These are phyloP conservation scores for Strongylocentrotus purpuratus DNA, from an alignment of 35 echinoderm and acorn worm species.

Conservation along the genomic window DNA sequence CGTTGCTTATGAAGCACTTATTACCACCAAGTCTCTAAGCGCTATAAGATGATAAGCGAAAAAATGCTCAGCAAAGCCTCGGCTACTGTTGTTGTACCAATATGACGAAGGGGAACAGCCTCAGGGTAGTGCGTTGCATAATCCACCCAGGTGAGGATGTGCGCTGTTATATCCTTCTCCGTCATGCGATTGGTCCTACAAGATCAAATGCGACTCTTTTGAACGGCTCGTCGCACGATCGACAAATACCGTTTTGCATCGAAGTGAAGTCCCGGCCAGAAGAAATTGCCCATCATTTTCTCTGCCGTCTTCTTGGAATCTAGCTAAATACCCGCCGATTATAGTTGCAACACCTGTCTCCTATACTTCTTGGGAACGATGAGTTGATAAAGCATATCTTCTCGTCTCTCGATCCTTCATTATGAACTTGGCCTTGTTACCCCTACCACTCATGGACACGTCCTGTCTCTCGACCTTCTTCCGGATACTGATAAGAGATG, in stretches of 20 bases:
- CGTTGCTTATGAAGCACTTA: too few relatives aligned
- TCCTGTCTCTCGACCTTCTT: not conserved
- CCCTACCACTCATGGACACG: not conserved
- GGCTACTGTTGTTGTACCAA: not conserved
- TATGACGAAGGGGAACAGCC: not conserved
- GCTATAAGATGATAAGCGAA: too few relatives aligned
- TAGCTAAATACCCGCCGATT: conserved; percentile 69
- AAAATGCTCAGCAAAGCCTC: not conserved
- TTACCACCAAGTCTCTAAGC: too few relatives aligned
- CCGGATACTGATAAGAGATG: not conserved
- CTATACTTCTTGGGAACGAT: not conserved
- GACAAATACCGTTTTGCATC: conserved; percentile 58
- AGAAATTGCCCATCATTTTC: conserved; percentile 63
- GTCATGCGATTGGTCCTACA: not conserved
- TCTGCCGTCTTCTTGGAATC: conserved; percentile 63
- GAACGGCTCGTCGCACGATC: conserved; percentile 51
- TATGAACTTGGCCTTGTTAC: not conserved
- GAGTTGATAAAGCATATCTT: not conserved
- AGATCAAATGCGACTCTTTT: not conserved
- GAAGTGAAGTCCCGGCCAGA: conserved; percentile 60
- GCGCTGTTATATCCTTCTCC: not conserved
- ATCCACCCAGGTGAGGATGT: not conserved
- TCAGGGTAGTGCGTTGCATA: not conserved
- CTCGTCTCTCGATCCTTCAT: not conserved
- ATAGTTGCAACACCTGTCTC: conserved; percentile 42